A percentile compares a stretch with the other conserved stretches of the same genome.
phyloP scores from a whole-genome alignment of 2,888 invertebrate genomes.

The Lycaena phlaeas region DNA sequence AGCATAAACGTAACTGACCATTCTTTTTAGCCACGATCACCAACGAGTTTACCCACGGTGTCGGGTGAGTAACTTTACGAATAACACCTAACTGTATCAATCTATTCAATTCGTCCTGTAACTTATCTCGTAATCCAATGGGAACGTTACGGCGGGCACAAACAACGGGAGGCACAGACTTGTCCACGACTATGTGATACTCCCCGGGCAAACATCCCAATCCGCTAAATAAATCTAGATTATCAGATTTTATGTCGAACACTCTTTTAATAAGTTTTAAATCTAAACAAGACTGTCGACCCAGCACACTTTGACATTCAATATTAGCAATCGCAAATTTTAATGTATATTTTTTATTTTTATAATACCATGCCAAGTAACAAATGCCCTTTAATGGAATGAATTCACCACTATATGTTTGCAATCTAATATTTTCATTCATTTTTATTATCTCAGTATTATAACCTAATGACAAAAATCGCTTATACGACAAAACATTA shows the following conservation, averaged over 20 bases:
- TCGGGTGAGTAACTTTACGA: constrained; percentile 18
- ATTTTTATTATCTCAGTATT: neutral
- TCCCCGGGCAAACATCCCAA: constrained; percentile 15
- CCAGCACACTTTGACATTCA: constrained; percentile 9
- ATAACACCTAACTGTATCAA: constrained; percentile 17
- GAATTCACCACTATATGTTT: constrained; percentile 3
- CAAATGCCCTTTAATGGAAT: constrained; percentile 6
- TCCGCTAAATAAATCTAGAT: constrained; percentile 9
- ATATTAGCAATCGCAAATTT: constrained; percentile 10
- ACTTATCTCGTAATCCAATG: too few relatives aligned
- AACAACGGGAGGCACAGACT: constrained; percentile 11
- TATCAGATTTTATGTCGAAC: neutral
- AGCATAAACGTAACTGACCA: constrained; percentile 14
- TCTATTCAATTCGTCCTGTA: constrained; percentile 7
- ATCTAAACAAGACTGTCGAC: constrained; percentile 4
- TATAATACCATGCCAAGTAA: constrained; percentile 6
- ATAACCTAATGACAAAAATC: neutral
- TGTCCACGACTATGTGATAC: constrained; percentile 14
- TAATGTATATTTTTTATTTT: constrained; percentile 7
- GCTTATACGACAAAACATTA: too few relatives aligned
- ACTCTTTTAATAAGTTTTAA: neutral
- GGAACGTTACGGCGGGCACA: constrained; percentile 15
- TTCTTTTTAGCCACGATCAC: constrained; percentile 19
- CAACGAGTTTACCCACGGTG: constrained; percentile 19
- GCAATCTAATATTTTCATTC: neutral